These are phyloP conservation scores for Eremobia ochroleuca DNA, from an alignment of 2,888 invertebrate genomes.

Conservation along the genomic window DNA sequence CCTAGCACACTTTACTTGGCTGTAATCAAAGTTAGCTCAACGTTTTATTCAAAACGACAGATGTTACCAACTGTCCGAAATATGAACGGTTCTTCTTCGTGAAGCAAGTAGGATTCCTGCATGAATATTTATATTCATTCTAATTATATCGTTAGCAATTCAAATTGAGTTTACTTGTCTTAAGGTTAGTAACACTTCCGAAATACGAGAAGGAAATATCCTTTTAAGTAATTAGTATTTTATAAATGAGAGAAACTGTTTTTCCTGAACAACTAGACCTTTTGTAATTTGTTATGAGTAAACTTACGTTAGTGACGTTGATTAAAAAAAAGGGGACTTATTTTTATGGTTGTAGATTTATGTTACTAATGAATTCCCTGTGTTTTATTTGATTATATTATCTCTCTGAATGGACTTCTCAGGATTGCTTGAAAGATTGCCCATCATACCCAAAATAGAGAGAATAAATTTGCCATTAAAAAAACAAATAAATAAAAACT, in stretches of 20 bases:
- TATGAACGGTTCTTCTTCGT: slow-evolving; percentile 24
- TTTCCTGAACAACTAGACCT: neutral
- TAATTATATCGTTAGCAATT: slow-evolving; percentile 51
- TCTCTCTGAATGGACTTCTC: no score
- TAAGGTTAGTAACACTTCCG: slow-evolving; percentile 44
- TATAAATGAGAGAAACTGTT: slow-evolving; percentile 27
- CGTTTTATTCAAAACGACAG: slow-evolving; percentile 26
- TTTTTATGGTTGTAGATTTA: no score
- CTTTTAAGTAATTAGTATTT: slow-evolving; percentile 19
- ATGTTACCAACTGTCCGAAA: slow-evolving; percentile 26
- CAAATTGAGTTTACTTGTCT: slow-evolving; percentile 30
- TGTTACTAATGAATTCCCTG: no score
- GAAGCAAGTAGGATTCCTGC: slow-evolving; percentile 35
- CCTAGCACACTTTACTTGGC: neutral
- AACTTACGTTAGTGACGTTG: no score
- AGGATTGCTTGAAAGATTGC: no score
- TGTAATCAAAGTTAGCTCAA: neutral
- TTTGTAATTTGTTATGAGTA: neutral
- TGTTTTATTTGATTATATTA: no score
- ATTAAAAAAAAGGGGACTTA: no score
- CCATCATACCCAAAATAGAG: no score
- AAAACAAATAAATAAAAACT: no score
- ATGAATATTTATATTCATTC: slow-evolving; percentile 53
- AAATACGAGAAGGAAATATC: slow-evolving; percentile 33
- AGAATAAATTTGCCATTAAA: no score